Base-by-base conservation (phyloP, 2,888 invertebrate species). In the Tineola bisselliella region DNA sequence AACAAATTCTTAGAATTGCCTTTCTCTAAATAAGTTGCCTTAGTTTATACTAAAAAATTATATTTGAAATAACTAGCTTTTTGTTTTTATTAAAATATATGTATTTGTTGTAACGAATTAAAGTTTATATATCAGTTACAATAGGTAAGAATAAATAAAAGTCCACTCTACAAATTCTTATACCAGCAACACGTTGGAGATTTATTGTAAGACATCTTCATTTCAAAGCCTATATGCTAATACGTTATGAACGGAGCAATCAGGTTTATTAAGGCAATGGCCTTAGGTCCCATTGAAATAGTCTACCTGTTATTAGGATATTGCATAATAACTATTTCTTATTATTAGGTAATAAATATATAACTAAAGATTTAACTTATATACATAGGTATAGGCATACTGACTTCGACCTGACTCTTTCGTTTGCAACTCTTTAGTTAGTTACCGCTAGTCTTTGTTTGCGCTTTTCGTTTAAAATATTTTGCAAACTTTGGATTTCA, bases 401-500 rank as follows among this genome's bases (percentile, higher is more conserved):
- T n/a, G n/a, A n/a, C n/a, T n/a, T n/a, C n/a, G n/a, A n/a, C n/a
- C n/a, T n/a, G n/a, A n/a, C n/a, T n/a, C n/a, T n/a, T n/a, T n/a
- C n/a, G n/a, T n/a, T n/a, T n/a, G n/a, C n/a, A n/a, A n/a, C n/a
- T n/a, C n/a, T n/a, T n/a, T n/a, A 13, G 44, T 15, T 18, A 13
- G 25, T 25, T 25, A 25, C 25, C 4, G 38, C n/a, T 38, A 38
- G 44, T 12, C 60, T 60, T 13, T 60, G 66, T 63, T 74, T 81
- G 66, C 87, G 78, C 65, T 87, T 89, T 63, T 88, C 83, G 65
- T 87, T 78, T 65, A 89, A 75, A 63, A 77, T 73, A 64, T 78
- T 84, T 69, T 83, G 87, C 61, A 90, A 71, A 61, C 81, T 73
- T 63, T 68, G 70, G 66, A 89, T 75, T 70, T 89, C 88, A 4